Conservation (phyloP, 2,797 vertebrate species). For the Alectoris magna region DNA sequence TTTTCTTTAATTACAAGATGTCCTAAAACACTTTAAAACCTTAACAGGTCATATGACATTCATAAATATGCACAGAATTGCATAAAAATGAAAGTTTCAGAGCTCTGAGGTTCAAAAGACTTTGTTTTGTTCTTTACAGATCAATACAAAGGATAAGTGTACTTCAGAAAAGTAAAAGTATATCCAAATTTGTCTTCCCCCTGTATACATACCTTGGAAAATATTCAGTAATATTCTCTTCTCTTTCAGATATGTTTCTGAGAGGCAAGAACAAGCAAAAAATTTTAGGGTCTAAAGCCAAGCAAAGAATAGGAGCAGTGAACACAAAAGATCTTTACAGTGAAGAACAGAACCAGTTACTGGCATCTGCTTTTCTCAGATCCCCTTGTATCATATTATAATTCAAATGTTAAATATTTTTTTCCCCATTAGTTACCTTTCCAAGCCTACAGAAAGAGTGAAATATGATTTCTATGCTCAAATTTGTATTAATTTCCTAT, state of each 20-base stretch:
- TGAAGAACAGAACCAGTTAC: background rate
- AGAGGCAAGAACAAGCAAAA: background rate
- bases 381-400: background rate
- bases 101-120: background rate
- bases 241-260: background rate
- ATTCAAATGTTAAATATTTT: background rate
- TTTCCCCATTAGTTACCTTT: background rate
- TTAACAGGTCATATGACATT: background rate
- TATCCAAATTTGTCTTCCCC: background rate
- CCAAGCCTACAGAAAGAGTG: background rate
- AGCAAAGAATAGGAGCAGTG: background rate
- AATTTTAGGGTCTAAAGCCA: background rate
- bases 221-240: background rate
- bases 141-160: conserved; percentile 26
- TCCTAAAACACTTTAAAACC: conserved; percentile 14
- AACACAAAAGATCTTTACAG: background rate
- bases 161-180: background rate
- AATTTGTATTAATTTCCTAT: background rate
- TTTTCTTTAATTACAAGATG: conserved; percentile 45
- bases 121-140: background rate
- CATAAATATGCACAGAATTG: conserved; percentile 15
- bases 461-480: background rate
- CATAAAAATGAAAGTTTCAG: conserved; percentile 24
- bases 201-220: conserved; percentile 12
- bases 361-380: background rate